phyloP scores from a whole-genome alignment of 2,113 vertebrate species.

The Etheostoma spectabile region DNA sequence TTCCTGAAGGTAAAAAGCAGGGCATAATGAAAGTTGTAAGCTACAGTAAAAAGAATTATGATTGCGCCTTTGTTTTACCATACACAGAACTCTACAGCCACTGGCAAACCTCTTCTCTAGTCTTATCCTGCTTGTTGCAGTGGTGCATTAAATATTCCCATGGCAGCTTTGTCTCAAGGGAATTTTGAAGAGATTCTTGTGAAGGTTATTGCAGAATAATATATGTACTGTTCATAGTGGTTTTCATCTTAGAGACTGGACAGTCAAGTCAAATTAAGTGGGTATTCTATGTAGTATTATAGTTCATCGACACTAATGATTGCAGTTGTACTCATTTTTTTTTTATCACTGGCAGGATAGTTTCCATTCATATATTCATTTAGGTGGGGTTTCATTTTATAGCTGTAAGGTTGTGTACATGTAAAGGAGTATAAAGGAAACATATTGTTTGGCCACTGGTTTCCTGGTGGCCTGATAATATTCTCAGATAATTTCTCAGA shows the following conservation, averaged over 20 bases:
- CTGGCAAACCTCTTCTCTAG: not conserved
- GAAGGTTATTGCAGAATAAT: not conserved
- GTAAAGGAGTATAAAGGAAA: too few relatives aligned
- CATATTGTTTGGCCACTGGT: too few relatives aligned
- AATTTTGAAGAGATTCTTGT: not conserved
- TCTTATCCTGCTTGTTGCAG: too few relatives aligned
- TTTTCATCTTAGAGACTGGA: not conserved
- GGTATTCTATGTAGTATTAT: not conserved
- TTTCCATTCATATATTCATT: too few relatives aligned
- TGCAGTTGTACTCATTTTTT: not conserved
- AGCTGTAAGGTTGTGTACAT: too few relatives aligned
- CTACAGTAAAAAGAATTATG: slow-evolving; percentile 14
- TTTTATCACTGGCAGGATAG: too few relatives aligned
- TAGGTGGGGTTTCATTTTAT: too few relatives aligned
- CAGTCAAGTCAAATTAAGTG: not conserved
- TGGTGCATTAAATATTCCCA: not conserved
- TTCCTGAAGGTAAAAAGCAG: not conserved
- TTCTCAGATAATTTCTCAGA: too few relatives aligned
- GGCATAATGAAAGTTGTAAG: slow-evolving; percentile 4
- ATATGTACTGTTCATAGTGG: not conserved
- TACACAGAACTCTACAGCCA: not conserved
- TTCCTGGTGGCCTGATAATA: too few relatives aligned
- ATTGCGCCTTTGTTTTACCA: not conserved
- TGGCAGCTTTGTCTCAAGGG: not conserved
- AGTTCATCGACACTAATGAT: not conserved